These are phyloP conservation scores for Telmatochromis bifrenatus DNA, from an alignment of 2,113 vertebrate genomes.

Conservation along the genomic window DNA sequence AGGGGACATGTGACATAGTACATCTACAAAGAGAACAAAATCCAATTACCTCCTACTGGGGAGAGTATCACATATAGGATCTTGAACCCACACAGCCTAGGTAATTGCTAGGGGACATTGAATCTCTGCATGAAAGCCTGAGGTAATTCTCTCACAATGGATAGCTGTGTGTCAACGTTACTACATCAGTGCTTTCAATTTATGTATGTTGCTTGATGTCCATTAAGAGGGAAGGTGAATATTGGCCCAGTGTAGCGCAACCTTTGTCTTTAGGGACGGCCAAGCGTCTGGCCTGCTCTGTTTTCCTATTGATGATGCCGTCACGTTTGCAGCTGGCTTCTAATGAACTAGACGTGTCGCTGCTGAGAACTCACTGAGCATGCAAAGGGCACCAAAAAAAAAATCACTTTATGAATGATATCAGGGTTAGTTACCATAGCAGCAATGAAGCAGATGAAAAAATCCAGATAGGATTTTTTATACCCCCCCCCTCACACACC, in stretches of 20 bases:
- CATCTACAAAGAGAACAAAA: conserved; percentile 51
- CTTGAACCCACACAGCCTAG: conserved; percentile 16
- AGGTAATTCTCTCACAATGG: conserved; percentile 37
- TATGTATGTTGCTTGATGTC: conserved; percentile 46
- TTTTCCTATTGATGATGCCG: not conserved
- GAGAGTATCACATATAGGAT: conserved; percentile 27
- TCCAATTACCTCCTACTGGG: conserved; percentile 47
- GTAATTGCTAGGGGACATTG: conserved; percentile 38
- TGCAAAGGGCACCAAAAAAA: not conserved
- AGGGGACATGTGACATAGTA: not conserved
- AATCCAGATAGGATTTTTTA: not conserved
- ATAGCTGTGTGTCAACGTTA: not conserved
- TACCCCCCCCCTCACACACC: rapidly evolving
- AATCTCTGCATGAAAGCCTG: conserved; percentile 7
- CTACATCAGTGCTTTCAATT: conserved; percentile 45
- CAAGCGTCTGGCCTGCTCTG: conserved; percentile 3
- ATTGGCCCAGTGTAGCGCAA: not conserved
- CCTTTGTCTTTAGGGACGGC: conserved; percentile 6
- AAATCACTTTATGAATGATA: not conserved
- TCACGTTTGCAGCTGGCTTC: not conserved
- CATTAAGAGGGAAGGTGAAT: conserved; percentile 35
- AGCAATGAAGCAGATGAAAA: not conserved
- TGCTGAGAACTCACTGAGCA: not conserved
- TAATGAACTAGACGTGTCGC: not conserved
- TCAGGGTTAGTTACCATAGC: not conserved